phyloP scores from a whole-genome alignment of 2,888 invertebrate genomes.

The Andrena marginata region DNA sequence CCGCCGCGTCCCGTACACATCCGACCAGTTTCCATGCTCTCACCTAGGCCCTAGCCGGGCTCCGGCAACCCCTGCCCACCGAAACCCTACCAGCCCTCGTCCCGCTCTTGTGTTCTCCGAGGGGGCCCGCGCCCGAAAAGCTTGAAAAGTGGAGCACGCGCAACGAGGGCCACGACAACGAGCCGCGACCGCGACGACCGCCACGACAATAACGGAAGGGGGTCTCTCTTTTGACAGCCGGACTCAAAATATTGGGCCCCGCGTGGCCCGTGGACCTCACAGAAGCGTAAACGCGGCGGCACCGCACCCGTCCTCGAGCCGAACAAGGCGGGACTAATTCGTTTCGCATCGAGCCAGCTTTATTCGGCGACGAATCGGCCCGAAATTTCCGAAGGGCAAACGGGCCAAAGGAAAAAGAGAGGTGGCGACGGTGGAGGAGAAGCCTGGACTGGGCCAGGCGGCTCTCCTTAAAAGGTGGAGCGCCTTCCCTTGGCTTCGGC shows the following conservation, averaged over 20 bases:
- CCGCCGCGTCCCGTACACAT: constrained; percentile 55
- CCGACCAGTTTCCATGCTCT: constrained; percentile 79
- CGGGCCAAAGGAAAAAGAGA: constrained; percentile 12
- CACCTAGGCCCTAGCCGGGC: constrained; percentile 67
- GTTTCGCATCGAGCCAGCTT: neutral
- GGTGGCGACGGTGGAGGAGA: constrained; percentile 24
- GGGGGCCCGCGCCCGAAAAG: constrained; percentile 32
- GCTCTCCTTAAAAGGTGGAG: constrained; percentile 68
- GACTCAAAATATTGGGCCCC: constrained; percentile 69
- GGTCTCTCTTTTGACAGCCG: constrained; percentile 64
- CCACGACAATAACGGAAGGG: constrained; percentile 57
- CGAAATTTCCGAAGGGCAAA: constrained; percentile 34
- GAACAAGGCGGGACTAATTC: constrained; percentile 24
- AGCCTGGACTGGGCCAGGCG: constrained; percentile 52
- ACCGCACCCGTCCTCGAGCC: neutral
- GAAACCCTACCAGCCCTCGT: constrained; percentile 40
- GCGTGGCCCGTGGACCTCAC: constrained; percentile 57
- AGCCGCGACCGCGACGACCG: constrained; percentile 16
- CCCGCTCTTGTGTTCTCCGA: constrained; percentile 10
- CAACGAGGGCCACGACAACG: constrained; percentile 35
- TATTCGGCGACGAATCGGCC: constrained; percentile 19
- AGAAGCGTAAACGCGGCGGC: constrained; percentile 46
- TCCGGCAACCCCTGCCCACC: constrained; percentile 58
- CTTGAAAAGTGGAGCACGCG: constrained; percentile 66
- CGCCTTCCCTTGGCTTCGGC: constrained; percentile 54